These are phyloP conservation scores for Crotalus horridus DNA, from an alignment of 2,113 vertebrate species.

Conservation along the genomic window DNA sequence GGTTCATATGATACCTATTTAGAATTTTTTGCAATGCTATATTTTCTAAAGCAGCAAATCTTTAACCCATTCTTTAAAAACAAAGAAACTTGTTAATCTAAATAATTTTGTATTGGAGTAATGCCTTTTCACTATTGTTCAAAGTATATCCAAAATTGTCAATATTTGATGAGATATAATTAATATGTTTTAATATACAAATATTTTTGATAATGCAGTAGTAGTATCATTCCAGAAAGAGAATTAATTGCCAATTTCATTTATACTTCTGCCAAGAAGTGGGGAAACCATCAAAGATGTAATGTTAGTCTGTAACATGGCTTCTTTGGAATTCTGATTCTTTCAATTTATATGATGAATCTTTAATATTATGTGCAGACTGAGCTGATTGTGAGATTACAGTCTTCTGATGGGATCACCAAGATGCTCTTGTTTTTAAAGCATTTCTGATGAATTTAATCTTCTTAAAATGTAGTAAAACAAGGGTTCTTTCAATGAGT, in stretches of 20 bases:
- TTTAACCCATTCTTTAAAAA: background rate
- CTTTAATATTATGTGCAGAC: background rate
- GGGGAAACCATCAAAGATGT: background rate
- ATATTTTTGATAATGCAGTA: background rate
- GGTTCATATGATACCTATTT: background rate
- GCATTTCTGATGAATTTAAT: background rate
- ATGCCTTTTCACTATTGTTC: background rate
- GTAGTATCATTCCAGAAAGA: background rate
- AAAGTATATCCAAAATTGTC: background rate
- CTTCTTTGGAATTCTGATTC: background rate
- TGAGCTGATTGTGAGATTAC: background rate
- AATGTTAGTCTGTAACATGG: background rate
- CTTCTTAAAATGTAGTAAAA: background rate
- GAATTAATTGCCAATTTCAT: background rate
- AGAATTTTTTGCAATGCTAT: background rate
- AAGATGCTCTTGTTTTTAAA: background rate
- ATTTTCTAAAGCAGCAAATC: background rate
- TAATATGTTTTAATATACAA: background rate
- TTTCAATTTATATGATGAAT: background rate
- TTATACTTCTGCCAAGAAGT: background rate
- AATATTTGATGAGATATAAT: background rate
- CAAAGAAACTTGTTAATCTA: background rate
- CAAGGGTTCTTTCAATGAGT: accelerated
- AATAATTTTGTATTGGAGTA: background rate
- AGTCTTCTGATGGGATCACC: background rate